Conservation (phyloP, 2,797 vertebrate species). For the Cossypha niveicapilla region DNA sequence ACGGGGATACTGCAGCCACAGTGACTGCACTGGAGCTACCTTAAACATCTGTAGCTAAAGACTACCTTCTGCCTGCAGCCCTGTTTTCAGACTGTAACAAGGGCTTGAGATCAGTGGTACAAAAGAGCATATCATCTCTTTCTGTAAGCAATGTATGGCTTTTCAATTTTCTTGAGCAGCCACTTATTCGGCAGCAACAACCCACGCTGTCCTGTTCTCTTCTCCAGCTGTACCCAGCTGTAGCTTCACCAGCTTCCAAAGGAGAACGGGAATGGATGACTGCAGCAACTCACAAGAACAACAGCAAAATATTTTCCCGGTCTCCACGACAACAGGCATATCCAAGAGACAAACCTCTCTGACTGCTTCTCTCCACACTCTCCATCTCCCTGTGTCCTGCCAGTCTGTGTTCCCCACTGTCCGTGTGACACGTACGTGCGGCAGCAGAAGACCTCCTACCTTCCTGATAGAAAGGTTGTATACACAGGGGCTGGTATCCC, state of each 20-base stretch:
- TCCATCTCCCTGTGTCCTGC: background rate
- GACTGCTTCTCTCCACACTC: background rate
- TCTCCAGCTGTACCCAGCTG: background rate
- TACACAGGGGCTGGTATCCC: fast-evolving
- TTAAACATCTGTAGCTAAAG: background rate
- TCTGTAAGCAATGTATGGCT: background rate
- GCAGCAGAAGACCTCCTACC: background rate
- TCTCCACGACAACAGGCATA: background rate
- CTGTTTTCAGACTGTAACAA: background rate
- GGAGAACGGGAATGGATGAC: background rate
- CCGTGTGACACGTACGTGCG: background rate
- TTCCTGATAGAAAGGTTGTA: background rate
- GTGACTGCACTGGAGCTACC: background rate
- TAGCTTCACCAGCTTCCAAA: background rate
- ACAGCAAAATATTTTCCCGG: background rate
- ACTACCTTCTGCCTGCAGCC: background rate
- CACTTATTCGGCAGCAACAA: background rate
- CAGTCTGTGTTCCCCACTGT: fast-evolving
- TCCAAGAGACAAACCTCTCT: background rate
- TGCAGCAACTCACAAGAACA: background rate
- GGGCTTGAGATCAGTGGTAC: background rate
- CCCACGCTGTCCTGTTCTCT: background rate
- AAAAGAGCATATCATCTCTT: background rate
- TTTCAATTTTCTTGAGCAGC: background rate
- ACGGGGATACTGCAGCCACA: background rate